These are phyloP conservation scores for Hirundo rustica DNA, from an alignment of 2,797 vertebrate genomes.

Conservation along the genomic window DNA sequence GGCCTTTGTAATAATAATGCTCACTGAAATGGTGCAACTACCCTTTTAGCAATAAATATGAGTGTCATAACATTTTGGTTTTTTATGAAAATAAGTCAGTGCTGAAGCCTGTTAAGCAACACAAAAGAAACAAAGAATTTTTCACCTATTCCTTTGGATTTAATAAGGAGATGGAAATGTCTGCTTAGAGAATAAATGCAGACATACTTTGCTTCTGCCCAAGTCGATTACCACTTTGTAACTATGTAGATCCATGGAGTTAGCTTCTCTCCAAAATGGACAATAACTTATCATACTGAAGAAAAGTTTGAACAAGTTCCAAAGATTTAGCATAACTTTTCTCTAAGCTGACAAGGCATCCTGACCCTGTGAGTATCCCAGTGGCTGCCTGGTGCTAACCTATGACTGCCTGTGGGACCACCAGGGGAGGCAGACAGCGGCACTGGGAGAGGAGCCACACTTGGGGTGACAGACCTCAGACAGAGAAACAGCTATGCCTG, in stretches of 20 bases:
- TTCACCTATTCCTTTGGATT: neutral
- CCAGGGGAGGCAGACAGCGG: neutral
- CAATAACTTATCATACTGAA: neutral
- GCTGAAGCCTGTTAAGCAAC: neutral
- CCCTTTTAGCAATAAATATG: neutral
- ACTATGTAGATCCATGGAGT: neutral
- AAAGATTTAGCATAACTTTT: neutral
- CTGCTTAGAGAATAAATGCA: neutral
- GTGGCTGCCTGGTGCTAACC: neutral
- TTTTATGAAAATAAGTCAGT: neutral
- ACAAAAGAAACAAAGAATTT: neutral
- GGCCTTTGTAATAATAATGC: neutral
- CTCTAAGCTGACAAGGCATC: neutral
- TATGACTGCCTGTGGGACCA: neutral
- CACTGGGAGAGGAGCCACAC: accelerated
- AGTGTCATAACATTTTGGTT: neutral
- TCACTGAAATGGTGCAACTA: neutral
- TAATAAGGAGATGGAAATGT: neutral
- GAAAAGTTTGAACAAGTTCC: neutral
- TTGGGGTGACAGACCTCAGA: neutral
- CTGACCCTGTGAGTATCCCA: neutral
- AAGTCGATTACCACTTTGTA: neutral
- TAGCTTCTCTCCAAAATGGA: neutral
- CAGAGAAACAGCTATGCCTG: neutral
- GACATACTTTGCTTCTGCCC: neutral